Percentiles rank a stretch among this genome's conserved stretches.
Evolutionary conservation across 92 coral and sea anemone species (phyloP).

Genomic region (Parazoanthus atlanticus): DNA sequence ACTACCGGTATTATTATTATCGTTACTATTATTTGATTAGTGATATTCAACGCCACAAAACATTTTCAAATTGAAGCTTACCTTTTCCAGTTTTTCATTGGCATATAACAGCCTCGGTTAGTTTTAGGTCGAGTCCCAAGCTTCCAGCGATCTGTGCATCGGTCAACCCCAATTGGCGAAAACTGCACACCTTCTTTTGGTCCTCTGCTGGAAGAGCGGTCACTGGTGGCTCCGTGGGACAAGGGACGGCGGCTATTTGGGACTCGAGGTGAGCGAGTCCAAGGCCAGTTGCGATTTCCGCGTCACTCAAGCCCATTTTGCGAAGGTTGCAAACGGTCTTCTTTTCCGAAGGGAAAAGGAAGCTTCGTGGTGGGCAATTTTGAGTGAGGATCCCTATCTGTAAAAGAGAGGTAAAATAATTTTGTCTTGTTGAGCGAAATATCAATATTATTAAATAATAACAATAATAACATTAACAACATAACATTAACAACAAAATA

Average conservation of each 20-base stretch:
- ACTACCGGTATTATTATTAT: too few relatives aligned
- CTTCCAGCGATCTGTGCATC: neutral
- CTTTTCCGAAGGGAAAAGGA: constrained; percentile 13
- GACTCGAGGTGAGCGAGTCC: neutral
- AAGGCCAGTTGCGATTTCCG: neutral
- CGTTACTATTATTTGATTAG: too few relatives aligned
- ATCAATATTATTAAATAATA: too few relatives aligned
- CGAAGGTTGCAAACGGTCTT: constrained; percentile 2
- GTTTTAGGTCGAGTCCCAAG: neutral
- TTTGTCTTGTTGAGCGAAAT: too few relatives aligned
- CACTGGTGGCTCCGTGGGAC: neutral
- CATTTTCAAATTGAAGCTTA: neutral
- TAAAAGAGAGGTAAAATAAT: too few relatives aligned
- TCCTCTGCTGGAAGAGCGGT: neutral
- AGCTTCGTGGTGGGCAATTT: neutral
- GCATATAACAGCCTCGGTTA: neutral
- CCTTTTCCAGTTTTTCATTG: neutral
- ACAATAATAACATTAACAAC: too few relatives aligned
- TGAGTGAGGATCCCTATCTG: neutral
- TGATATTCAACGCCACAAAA: too few relatives aligned
- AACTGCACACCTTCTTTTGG: neutral
- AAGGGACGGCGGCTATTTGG: neutral
- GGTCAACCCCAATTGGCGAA: neutral
- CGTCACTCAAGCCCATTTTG: constrained; percentile 9
- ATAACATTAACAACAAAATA: too few relatives aligned